Evolutionary conservation across 1,140 invertebrate genomes (phyloP), one percentile per base, ranked within the genome.

Genomic region (Helicoverpa zea): DNA sequence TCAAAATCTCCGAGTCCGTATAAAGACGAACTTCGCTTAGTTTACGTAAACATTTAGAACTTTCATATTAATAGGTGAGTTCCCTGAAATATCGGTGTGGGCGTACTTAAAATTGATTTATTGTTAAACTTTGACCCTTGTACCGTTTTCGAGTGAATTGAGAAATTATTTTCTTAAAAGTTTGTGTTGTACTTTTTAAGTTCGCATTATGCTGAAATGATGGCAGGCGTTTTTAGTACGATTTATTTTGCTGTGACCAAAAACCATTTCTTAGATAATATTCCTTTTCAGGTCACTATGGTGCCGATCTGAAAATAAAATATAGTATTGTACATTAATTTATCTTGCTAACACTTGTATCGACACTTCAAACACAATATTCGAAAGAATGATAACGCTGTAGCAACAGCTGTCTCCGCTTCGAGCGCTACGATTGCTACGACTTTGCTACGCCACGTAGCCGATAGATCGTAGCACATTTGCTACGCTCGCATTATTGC

Each of bases 51-150:
- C 74, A 61, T 64, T 66, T 58, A 14, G 30, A 81, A 70, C 66
- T 81, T 75, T 68, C 54, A 35, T 35, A 81, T 81, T 78, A 81
- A 78, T 82, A 79, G 81, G 66, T 78, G 59, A 82, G 68, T 72
- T 51, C 16, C 73, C 30, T 79, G 66, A 73, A 74, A 79, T 82
- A 82, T 82, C 10, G 81, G 66, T 70, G 58, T 68, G 76, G 80
- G 63, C 51, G 76, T 75, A 70, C 51, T 82, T 79, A 82, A 82
- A 82, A 82, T 73, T 82, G 81, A 82, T 79, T 79, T 82, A 82
- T 82, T 79, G 81, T 68, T 16, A 79, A 82, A 82, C 74, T 76
- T 76, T 51, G 23, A 10, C 12, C 7, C 74, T 12, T 61, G 58
- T 63, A 64, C 43, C 58, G 47, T 76, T 63, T n/a, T 18, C 13